A percentile compares a stretch with the other conserved stretches of the same genome.
These are phyloP conservation scores for Perodicticus potto DNA, from an alignment of 2,797 vertebrate genomes.

Conservation along the genomic window DNA sequence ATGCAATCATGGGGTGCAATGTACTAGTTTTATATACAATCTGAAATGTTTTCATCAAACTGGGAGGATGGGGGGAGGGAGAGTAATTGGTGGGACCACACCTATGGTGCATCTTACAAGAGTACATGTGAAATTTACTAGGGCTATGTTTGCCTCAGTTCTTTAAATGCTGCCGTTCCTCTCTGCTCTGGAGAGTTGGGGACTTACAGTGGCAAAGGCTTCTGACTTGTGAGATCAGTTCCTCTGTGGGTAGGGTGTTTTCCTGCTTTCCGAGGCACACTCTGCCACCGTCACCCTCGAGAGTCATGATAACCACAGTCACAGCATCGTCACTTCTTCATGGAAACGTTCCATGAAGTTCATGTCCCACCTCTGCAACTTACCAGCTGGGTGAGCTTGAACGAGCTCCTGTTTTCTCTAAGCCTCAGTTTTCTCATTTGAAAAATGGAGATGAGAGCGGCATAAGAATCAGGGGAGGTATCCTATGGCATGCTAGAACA, in stretches of 20 bases:
- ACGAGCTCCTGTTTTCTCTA: neutral
- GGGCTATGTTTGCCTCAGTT: no score
- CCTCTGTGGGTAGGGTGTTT: neutral
- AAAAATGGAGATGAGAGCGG: neutral
- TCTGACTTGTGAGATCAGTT: neutral
- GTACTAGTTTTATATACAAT: no score
- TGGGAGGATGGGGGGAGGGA: no score
- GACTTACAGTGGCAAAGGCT: neutral
- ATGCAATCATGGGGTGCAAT: no score
- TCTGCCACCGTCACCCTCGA: neutral
- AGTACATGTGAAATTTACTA: no score
- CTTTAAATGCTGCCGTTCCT: neutral
- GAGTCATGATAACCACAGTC: neutral
- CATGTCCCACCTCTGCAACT: neutral
- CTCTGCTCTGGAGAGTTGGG: neutral
- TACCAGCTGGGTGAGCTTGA: neutral
- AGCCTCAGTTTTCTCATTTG: constrained; percentile 10
- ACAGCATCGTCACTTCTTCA: neutral
- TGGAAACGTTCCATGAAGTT: neutral
- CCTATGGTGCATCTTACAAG: no score
- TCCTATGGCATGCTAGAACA: neutral
- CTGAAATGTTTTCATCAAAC: no score
- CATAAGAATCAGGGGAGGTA: neutral
- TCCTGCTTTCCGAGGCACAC: neutral
- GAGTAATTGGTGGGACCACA: no score